Conservation (phyloP, 2,888 invertebrate species). For the Cephus spinipes region DNA sequence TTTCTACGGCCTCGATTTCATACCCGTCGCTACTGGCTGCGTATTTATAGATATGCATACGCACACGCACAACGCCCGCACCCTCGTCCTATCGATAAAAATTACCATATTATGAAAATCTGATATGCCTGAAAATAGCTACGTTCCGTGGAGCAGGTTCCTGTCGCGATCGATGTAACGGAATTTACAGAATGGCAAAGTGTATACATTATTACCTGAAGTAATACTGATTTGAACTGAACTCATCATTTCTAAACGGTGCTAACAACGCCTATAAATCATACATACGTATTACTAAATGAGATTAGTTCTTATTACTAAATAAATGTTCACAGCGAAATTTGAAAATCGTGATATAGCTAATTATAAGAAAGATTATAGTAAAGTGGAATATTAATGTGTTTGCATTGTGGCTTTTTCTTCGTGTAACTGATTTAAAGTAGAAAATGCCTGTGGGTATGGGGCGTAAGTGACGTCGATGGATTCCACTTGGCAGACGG, state of each 20-base stretch:
- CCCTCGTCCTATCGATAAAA: slow-evolving; percentile 36
- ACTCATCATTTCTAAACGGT: neutral
- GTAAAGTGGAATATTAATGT: neutral
- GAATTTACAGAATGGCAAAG: neutral
- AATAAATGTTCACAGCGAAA: neutral
- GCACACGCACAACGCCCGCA: neutral
- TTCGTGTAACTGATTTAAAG: neutral
- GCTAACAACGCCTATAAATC: neutral
- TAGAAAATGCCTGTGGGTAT: neutral
- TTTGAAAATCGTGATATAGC: neutral
- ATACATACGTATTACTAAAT: too few relatives aligned
- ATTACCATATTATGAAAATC: slow-evolving; percentile 52
- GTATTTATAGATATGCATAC: neutral
- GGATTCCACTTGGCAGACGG: neutral
- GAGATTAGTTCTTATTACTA: neutral
- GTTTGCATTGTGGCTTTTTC: neutral
- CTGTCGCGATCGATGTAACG: neutral
- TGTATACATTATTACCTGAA: neutral
- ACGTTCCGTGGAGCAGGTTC: neutral
- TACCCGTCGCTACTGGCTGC: neutral
- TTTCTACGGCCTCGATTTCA: neutral
- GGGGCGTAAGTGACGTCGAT: neutral
- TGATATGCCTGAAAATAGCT: slow-evolving; percentile 18
- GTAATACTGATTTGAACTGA: neutral
- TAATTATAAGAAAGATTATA: neutral